A percentile compares a stretch with the other conserved stretches of the same genome.
Conservation (phyloP, 2,797 vertebrate species). For the Schizothorax lantsangensis region DNA sequence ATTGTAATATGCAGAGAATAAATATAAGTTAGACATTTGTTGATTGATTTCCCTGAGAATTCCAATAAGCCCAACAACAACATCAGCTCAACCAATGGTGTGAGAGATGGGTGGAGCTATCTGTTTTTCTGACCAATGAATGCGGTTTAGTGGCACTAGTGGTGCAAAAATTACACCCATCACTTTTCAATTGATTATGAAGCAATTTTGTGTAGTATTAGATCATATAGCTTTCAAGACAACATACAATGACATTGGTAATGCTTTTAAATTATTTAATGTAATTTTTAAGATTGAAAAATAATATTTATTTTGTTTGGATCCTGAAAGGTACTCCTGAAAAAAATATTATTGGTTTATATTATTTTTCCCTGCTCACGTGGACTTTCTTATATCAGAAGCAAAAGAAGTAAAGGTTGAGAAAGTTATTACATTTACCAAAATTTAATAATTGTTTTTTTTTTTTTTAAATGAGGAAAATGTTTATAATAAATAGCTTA, state of each 20-base stretch:
- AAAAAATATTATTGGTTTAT: neutral
- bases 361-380: neutral
- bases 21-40: neutral
- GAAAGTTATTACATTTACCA: neutral
- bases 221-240: neutral
- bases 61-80: neutral
- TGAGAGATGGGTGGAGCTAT: neutral
- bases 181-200: neutral
- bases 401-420: neutral
- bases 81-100: neutral
- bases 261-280: neutral
- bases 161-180: neutral
- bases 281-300: neutral
- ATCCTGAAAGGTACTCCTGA: neutral
- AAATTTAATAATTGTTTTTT: no score
- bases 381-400: neutral
- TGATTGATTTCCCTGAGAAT: constrained; percentile 1
- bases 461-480: no score
- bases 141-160: neutral
- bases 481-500: neutral
- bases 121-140: constrained; percentile 15
- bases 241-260: neutral
- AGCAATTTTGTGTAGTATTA: neutral
- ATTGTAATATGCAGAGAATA: neutral
- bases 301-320: neutral